Base-by-base conservation (phyloP, 2,113 vertebrate genomes). In the Marmota flaviventris region DNA sequence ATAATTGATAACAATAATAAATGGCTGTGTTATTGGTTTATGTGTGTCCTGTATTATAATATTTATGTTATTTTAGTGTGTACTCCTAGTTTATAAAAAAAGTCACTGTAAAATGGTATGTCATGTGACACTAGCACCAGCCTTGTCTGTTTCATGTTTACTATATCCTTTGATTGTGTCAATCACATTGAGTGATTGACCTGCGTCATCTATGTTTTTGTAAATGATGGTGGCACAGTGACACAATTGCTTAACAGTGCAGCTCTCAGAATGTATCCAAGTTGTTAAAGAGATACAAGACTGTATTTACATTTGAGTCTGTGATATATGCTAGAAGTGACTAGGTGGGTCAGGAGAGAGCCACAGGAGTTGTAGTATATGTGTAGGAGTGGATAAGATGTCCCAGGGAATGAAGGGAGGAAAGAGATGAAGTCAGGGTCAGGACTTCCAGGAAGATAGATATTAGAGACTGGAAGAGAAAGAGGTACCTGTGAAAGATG, bases 401-500 rank as follows among this genome's bases (percentile, higher is more conserved):
- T 67, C 73, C 34, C 14, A 70, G 76, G 81, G 12, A 81, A 34
- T 8, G 0, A 8, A 27, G 29, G 61, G 45, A 72, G 39, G 58
- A 89, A 84, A 53, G 42, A 95, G 56, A 97, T 78, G 91, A 86
- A 81, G 42, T 39, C 48, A 91, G 70, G 34, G 34, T 63, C 48
- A 79, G 69, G 56, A 76, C 67, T 90, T 89, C 3, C 27, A 85
- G n/a, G 63, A 77, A 85, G 86, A 45, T 82, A 82, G 39, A 29
- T 27, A 81, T 78, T 37, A 61, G 76, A 94, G 18, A 83, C 86
- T 5, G 51, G 10, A 34, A 86, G 73, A 85, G 69, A 95, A 96
- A 86, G 56, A 83, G 78, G 69, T 83, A 24, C 37, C 85, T 75
- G 11, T 51, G 70, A 73, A 83, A 51, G 22, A 27, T 75, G 29